Percentiles rank a stretch among this genome's conserved stretches.
Conservation (phyloP, 1,140 invertebrate genomes). For the Dermatophagoides farinae region DNA sequence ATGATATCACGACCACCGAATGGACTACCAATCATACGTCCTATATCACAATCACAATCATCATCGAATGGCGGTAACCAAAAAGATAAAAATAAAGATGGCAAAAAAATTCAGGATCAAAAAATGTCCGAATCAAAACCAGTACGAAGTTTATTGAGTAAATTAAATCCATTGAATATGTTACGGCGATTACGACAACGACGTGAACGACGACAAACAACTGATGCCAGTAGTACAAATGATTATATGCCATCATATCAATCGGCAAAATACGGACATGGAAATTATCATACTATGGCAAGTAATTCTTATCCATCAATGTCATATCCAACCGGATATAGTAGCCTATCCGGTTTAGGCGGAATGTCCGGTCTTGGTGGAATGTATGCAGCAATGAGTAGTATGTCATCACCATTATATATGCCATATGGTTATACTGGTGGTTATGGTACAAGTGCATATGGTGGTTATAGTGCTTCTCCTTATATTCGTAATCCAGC, state of each 20-base stretch:
- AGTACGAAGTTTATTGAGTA: slow-evolving; percentile 7
- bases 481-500: background rate
- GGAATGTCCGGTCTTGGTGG: slow-evolving; percentile 6
- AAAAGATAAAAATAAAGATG: background rate
- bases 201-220: slow-evolving; percentile 8
- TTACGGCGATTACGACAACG: slow-evolving; percentile 12
- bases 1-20: background rate
- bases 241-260: background rate
- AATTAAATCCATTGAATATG: slow-evolving; percentile 16
- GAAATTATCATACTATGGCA: background rate
- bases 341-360: background rate
- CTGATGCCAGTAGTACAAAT: background rate
- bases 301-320: background rate
- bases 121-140: slow-evolving; percentile 2
- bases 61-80: background rate
- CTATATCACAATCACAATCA: background rate
- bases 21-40: slow-evolving; percentile 8
- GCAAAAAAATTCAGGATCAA: slow-evolving; percentile 5
- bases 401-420: background rate
- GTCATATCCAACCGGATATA: background rate
- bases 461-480: background rate
- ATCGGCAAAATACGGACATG: background rate
- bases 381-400: slow-evolving; percentile 7
- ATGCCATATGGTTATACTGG: background rate
- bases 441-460: background rate